phyloP scores from a whole-genome alignment of 2,797 vertebrate species.

The Bovichtus variegatus region DNA sequence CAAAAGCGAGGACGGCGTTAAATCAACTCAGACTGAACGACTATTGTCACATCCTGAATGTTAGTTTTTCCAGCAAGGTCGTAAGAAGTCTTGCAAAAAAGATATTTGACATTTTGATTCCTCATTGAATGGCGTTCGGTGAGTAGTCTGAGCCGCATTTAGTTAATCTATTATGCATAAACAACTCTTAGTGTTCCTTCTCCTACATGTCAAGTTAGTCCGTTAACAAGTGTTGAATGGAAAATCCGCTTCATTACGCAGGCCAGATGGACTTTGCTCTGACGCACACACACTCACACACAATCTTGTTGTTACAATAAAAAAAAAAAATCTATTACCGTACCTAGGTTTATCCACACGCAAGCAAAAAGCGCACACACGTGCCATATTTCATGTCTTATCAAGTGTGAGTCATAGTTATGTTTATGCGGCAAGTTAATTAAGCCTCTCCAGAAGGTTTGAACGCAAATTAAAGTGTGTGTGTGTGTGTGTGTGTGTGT shows the following conservation, averaged over 20 bases:
- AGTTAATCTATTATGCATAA: conserved; percentile 59
- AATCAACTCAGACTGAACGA: background rate
- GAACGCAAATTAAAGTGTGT: conserved; percentile 58
- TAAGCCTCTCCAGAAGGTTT: conserved; percentile 66
- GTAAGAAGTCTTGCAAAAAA: conserved; percentile 12
- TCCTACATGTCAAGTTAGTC: conserved; percentile 37
- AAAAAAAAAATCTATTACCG: conserved; percentile 38
- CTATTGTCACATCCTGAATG: conserved; percentile 38
- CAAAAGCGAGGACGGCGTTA: conserved; percentile 25
- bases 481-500: conserved; percentile 5
- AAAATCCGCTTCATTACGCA: conserved; percentile 58
- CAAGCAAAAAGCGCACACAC: conserved; percentile 1
- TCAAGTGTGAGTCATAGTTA: conserved; percentile 50
- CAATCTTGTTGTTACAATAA: conserved; percentile 14
- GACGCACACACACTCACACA: background rate
- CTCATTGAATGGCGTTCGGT: conserved; percentile 23
- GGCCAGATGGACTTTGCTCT: conserved; percentile 49
- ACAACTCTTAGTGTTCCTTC: conserved; percentile 40
- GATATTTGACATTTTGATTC: conserved; percentile 37
- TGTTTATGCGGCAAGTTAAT: conserved; percentile 54
- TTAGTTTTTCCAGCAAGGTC: conserved; percentile 40
- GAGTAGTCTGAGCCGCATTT: conserved; percentile 14
- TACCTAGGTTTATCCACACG: background rate
- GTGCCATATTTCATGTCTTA: conserved; percentile 32
- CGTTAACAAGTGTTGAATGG: conserved; percentile 51